Evolutionary conservation across 2,888 invertebrate species (phyloP).

Genomic region (Sisyra nigra): DNA sequence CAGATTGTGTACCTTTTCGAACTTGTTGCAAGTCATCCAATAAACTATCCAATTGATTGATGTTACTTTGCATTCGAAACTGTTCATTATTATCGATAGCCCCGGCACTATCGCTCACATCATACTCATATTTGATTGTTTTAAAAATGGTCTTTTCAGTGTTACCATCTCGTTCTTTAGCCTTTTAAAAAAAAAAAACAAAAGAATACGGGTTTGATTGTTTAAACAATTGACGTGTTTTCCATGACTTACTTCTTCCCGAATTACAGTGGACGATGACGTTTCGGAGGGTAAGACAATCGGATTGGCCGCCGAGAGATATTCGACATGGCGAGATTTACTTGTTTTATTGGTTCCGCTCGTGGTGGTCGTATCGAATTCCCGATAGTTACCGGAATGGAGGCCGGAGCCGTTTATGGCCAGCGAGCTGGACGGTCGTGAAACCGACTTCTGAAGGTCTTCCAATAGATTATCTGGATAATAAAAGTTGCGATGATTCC

Average conservation of each 20-base stretch:
- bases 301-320: conserved; percentile 22
- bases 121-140: conserved; percentile 24
- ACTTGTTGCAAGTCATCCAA: conserved; percentile 51
- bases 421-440: conserved; percentile 23
- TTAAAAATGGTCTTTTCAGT: conserved; percentile 24
- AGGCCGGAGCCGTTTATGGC: conserved; percentile 17
- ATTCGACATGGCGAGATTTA: conserved; percentile 1
- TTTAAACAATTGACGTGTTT: too few species aligned
- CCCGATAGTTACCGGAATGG: conserved; percentile 18
- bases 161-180: conserved; percentile 20
- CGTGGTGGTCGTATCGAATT: conserved; percentile 14
- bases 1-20: conserved; percentile 19
- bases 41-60: conserved; percentile 58
- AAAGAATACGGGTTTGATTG: not conserved
- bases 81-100: conserved; percentile 16
- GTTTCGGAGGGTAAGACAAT: conserved; percentile 25
- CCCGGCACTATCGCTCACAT: conserved; percentile 30
- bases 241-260: conserved; percentile 22
- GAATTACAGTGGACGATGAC: conserved; percentile 19
- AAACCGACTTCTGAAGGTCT: conserved; percentile 27
- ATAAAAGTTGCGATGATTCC: not conserved
- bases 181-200: conserved; percentile 12
- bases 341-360: conserved; percentile 13
- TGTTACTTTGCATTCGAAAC: conserved; percentile 35
- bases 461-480: conserved; percentile 25